phyloP scores from a whole-genome alignment of 1,140 invertebrate species.

The Mycetomoellerius zeteki region DNA sequence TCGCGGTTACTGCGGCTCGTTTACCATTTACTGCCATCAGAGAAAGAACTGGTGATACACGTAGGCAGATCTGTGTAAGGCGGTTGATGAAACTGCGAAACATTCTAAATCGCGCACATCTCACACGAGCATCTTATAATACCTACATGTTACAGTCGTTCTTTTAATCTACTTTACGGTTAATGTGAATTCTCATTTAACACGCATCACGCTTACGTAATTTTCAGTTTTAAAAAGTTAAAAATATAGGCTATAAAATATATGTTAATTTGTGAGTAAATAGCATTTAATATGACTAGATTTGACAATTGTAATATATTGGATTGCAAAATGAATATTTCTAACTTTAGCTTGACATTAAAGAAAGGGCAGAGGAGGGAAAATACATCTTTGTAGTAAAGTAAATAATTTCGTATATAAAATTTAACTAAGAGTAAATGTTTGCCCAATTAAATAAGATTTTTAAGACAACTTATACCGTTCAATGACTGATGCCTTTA shows the following conservation, averaged over 20 bases:
- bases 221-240: not conserved
- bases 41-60: conserved; percentile 12
- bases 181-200: conserved; percentile 4
- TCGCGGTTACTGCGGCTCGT: conserved; percentile 57
- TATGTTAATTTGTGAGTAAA: not conserved
- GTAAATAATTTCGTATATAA: not conserved
- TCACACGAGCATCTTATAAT: conserved; percentile 12
- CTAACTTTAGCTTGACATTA: not conserved
- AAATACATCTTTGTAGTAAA: not conserved
- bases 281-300: conserved; percentile 2
- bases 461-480: not conserved
- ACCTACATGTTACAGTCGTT: not conserved
- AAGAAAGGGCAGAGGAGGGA: not conserved
- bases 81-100: conserved; percentile 6
- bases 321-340: not conserved
- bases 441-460: not conserved
- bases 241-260: not conserved
- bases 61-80: not conserved
- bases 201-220: not conserved
- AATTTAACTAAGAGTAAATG: not conserved
- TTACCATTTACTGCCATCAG: conserved; percentile 51
- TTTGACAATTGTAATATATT: not conserved
- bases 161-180: not conserved
- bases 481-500: not conserved
- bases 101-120: conserved; percentile 46